A percentile compares a stretch with the other conserved stretches of the same genome.
Evolutionary conservation across 2,113 vertebrate genomes (phyloP).

Genomic region (Caranx ignobilis): DNA sequence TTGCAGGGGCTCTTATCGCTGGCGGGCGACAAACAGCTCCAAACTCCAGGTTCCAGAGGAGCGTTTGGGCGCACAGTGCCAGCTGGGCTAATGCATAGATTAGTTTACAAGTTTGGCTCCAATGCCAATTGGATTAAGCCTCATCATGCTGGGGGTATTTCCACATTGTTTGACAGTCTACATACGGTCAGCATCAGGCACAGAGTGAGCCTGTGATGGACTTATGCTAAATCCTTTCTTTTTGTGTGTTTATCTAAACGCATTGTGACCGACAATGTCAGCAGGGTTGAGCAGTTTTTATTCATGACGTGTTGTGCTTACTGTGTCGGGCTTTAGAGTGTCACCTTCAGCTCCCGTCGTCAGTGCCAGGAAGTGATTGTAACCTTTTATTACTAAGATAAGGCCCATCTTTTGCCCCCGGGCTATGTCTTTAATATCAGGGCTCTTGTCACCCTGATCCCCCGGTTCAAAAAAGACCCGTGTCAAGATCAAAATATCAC

Average conservation of each 20-base stretch:
- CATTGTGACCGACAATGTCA: constrained; percentile 73
- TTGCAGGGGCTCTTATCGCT: constrained; percentile 78
- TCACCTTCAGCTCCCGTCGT: constrained; percentile 55
- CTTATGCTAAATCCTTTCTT: constrained; percentile 77
- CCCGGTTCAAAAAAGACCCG: constrained; percentile 50
- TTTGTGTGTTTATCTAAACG: constrained; percentile 70
- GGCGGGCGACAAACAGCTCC: constrained; percentile 76
- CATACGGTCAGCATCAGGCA: constrained; percentile 77
- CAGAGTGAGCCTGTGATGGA: constrained; percentile 66
- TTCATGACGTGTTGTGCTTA: constrained; percentile 10
- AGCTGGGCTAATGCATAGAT: constrained; percentile 85
- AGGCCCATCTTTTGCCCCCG: constrained; percentile 39
- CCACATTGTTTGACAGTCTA: constrained; percentile 81
- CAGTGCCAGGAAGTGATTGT: constrained; percentile 28
- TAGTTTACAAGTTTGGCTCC: constrained; percentile 87
- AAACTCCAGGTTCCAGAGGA: constrained; percentile 79
- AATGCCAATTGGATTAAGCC: constrained; percentile 85
- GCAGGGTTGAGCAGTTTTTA: constrained; percentile 60
- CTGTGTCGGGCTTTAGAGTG: constrained; percentile 22
- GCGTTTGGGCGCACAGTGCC: constrained; percentile 66
- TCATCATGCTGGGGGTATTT: constrained; percentile 72
- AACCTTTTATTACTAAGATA: constrained; percentile 64
- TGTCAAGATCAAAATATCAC: constrained; percentile 72
- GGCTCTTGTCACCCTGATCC: constrained; percentile 51
- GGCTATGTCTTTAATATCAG: constrained; percentile 68